Evolutionary conservation across 1,140 invertebrate species (phyloP).

Genomic region (Drosophila tristis): DNA sequence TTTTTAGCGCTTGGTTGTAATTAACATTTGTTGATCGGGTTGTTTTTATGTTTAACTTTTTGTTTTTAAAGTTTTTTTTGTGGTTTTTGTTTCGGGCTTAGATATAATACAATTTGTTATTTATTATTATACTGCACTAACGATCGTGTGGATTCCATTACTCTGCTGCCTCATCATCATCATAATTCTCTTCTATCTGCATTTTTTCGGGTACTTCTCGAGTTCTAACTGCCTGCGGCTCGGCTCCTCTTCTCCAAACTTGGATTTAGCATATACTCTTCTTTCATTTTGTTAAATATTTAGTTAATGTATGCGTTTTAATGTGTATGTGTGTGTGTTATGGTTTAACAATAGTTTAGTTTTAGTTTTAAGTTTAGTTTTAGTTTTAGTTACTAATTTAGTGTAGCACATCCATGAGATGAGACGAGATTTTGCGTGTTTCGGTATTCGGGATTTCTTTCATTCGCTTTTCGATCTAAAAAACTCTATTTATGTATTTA

Average conservation of each 20-base stretch:
- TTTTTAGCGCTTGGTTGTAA: constrained; percentile 58
- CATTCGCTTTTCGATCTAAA: constrained; percentile 44
- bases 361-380: constrained; percentile 46
- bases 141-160: constrained; percentile 56
- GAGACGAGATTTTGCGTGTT: constrained; percentile 52
- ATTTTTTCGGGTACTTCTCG: constrained; percentile 20
- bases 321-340: constrained; percentile 31
- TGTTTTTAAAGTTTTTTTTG: constrained; percentile 24
- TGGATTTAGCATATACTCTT: constrained; percentile 25
- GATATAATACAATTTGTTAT: constrained; percentile 75
- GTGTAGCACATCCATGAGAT: constrained; percentile 62
- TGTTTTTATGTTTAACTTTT: constrained; percentile 64
- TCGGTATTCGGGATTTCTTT: constrained; percentile 10
- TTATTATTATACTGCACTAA: constrained; percentile 59
- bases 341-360: constrained; percentile 61
- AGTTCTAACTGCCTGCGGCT: constrained; percentile 26
- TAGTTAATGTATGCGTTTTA: constrained; percentile 31
- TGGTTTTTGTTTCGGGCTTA: constrained; percentile 44
- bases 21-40: constrained; percentile 66
- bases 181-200: constrained; percentile 31
- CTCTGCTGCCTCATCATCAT: constrained; percentile 4
- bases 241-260: constrained; percentile 5
- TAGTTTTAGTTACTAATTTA: constrained; percentile 51
- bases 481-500: constrained; percentile 58
- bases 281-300: constrained; percentile 20